Base-by-base conservation (phyloP, 2,113 vertebrate species). In the Neotragus moschatus region DNA sequence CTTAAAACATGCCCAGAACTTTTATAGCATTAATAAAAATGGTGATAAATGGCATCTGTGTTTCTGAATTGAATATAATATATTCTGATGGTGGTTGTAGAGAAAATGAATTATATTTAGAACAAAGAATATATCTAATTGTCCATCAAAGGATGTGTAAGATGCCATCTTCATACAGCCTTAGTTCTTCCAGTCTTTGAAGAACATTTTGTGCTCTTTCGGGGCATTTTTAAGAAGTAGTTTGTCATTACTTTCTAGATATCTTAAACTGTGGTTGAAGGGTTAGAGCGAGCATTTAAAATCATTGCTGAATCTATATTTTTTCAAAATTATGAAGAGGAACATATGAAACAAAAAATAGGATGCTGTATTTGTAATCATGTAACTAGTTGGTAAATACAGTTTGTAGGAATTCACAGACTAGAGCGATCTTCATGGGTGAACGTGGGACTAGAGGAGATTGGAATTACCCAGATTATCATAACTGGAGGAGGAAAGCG, bases 11-110 rank as follows among this genome's bases (percentile, higher is more conserved):
- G 82, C 7, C 12, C 5, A 91, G 58, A 90, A 94, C 25, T 90
- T 94, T 96, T 26, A 55, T n/a, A 87, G 89, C 28, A 56, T 23
- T 94, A 73, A 79, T 56, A 92, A 88, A 97, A 94, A 88, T 92
- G 25, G 30, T 96, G 66, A 90, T 63, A 80, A 79, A 84, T 90
- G 33, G 12, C n/a, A 90, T 94, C 39, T 82, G 21, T 66, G 39
- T 88, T 91, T 94, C 73, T 96, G 82, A 95, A 77, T 95, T 88
- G 53, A 88, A 63, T 88, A 8, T 56, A 90, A 60, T 45, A 86
- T 77, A 51, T 7, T 90, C 10, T 63, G 28, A 45, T 84, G 49
- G 15, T 51, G 75, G 63, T 43, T 81, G 21, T 66, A 88, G 87
- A 94, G 70, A 58, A 94, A 73, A 84, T 85, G 25, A 58, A 39